Conservation (phyloP, 2,113 vertebrate species). For the Elanoides forficatus region DNA sequence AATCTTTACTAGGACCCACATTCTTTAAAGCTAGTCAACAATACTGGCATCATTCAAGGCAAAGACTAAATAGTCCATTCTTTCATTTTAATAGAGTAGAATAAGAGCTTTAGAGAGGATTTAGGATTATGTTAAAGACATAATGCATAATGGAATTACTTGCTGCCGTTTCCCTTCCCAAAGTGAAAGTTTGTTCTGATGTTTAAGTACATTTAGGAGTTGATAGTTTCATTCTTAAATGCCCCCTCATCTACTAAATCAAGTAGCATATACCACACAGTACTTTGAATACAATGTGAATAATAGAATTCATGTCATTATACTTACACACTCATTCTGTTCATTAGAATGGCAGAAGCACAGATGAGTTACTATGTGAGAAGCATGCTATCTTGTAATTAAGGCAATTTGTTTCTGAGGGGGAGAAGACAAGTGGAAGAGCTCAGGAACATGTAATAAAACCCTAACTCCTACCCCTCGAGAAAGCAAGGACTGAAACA, state of each 20-base stretch:
- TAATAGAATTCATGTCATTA: neutral
- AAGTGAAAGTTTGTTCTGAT: conserved; percentile 47
- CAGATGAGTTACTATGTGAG: neutral
- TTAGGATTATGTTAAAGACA: conserved; percentile 43
- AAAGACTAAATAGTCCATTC: neutral
- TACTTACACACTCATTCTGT: neutral
- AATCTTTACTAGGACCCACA: neutral
- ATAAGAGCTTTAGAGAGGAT: conserved; percentile 33
- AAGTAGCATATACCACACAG: neutral
- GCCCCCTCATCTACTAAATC: neutral
- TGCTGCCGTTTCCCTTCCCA: neutral
- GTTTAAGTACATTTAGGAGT: neutral
- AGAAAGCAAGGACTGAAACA: neutral
- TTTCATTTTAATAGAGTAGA: conserved; percentile 40
- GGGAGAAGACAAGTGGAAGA: neutral
- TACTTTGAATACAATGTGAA: neutral
- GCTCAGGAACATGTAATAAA: neutral
- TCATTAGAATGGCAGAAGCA: neutral
- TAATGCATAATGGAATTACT: conserved; percentile 26
- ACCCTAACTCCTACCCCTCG: neutral
- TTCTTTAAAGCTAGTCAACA: neutral
- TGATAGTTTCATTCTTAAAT: neutral
- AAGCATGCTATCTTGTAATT: neutral
- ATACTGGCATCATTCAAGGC: neutral
- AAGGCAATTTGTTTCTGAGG: neutral